These are phyloP conservation scores for Ciconia stormi DNA, from an alignment of 2,113 vertebrate genomes.

Conservation along the genomic window DNA sequence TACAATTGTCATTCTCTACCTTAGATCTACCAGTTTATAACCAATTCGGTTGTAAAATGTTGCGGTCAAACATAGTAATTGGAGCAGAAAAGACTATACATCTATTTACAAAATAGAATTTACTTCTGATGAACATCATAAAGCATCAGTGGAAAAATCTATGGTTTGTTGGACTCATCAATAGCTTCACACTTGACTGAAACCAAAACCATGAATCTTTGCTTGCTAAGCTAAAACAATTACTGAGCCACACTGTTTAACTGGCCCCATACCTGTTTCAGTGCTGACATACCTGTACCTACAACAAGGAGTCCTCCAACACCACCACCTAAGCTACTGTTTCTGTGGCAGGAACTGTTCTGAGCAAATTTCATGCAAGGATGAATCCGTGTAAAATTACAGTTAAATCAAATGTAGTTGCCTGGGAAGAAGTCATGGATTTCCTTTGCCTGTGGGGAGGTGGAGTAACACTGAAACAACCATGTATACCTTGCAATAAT, in stretches of 20 bases:
- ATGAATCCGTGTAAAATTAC: neutral
- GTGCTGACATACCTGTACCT: neutral
- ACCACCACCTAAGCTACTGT: neutral
- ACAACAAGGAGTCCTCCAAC: neutral
- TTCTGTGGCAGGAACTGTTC: neutral
- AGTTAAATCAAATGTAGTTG: neutral
- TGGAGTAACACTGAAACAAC: neutral
- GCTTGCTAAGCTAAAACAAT: neutral
- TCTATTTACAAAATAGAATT: neutral
- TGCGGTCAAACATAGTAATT: neutral
- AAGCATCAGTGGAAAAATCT: slow-evolving; percentile 13
- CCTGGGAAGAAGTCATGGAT: neutral
- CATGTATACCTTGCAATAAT: neutral
- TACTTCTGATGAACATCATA: neutral
- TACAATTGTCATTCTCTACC: neutral
- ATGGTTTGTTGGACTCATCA: neutral
- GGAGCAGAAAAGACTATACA: neutral
- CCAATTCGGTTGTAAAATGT: neutral
- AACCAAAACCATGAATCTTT: neutral
- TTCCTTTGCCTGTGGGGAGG: neutral
- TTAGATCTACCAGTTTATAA: neutral
- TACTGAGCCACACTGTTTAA: neutral
- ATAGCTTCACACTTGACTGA: neutral
- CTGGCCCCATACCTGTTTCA: too few relatives aligned
- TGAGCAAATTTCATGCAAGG: neutral